phyloP scores from a whole-genome alignment of 2,888 invertebrate species.

The Seira sanloemensis region DNA sequence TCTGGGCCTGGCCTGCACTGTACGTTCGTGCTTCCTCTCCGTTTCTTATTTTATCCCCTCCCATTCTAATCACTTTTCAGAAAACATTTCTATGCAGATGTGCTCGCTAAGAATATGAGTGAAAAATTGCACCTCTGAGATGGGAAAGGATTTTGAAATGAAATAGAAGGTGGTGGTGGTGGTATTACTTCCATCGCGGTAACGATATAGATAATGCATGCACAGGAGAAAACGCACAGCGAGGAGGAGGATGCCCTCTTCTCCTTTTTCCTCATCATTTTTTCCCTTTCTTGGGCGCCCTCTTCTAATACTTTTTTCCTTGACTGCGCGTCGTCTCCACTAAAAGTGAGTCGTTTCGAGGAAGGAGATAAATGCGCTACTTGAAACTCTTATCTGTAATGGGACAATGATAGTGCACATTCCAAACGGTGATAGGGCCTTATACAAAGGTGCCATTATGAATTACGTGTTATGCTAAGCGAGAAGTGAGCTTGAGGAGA shows the following conservation, averaged over 20 bases:
- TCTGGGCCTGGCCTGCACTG: background rate
- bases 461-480: conserved; percentile 13
- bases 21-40: background rate
- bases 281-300: conserved; percentile 20
- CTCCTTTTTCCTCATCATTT: conserved; percentile 14
- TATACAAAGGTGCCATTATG: conserved; percentile 30
- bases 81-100: conserved; percentile 63
- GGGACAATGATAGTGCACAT: conserved; percentile 65
- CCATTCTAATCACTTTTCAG: conserved; percentile 49
- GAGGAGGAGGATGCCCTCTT: conserved; percentile 27
- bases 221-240: conserved; percentile 26
- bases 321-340: background rate
- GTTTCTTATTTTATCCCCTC: conserved; percentile 23
- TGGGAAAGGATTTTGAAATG: conserved; percentile 62
- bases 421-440: conserved; percentile 44
- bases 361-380: conserved; percentile 60
- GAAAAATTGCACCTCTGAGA: conserved; percentile 66
- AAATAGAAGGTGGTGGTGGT: conserved; percentile 58
- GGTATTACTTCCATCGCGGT: background rate
- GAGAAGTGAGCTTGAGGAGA: conserved; percentile 8
- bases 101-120: conserved; percentile 52
- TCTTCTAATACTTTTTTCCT: conserved; percentile 12
- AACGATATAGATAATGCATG: background rate
- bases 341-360: conserved; percentile 28
- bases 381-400: conserved; percentile 64